Percentiles rank a stretch among this genome's conserved stretches.
These are phyloP conservation scores for Osmerus mordax DNA, from an alignment of 2,113 vertebrate genomes.

Conservation along the genomic window DNA sequence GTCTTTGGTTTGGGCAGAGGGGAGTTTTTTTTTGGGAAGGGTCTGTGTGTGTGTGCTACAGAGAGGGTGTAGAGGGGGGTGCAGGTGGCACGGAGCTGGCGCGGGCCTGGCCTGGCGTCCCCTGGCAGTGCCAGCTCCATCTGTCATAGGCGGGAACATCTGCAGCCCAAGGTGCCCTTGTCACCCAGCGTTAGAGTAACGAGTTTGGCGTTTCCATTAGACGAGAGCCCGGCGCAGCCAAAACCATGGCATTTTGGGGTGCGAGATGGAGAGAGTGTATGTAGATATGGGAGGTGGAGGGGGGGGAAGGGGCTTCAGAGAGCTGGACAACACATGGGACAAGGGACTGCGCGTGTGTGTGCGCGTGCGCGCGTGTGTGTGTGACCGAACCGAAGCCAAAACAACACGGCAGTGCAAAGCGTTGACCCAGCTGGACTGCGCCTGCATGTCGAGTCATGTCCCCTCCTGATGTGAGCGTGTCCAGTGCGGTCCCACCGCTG, in stretches of 20 bases:
- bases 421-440: constrained; percentile 72
- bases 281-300: constrained; percentile 1
- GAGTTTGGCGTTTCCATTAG: constrained; percentile 76
- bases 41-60: constrained; percentile 49
- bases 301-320: constrained; percentile 24
- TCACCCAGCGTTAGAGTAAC: constrained; percentile 77
- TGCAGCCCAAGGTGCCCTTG: constrained; percentile 80
- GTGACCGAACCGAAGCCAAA: constrained; percentile 48
- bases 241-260: constrained; percentile 64
- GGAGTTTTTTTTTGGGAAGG: constrained; percentile 25
- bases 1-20: constrained; percentile 7
- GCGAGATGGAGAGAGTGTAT: constrained; percentile 53
- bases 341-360: constrained; percentile 18
- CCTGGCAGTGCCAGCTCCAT: constrained; percentile 74
- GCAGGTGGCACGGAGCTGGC: constrained; percentile 75
- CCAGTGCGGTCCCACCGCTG: constrained; percentile 60
- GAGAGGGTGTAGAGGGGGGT: constrained; percentile 57
- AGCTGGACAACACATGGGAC: constrained; percentile 41
- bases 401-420: constrained; percentile 65
- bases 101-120: constrained; percentile 66
- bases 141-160: constrained; percentile 76
- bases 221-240: constrained; percentile 55
- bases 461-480: constrained; percentile 69
- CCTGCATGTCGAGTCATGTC: constrained; percentile 72
- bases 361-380: not conserved